Conservation (phyloP, 92 coral and sea anemone genomes). For the Bergia sp. region DNA sequence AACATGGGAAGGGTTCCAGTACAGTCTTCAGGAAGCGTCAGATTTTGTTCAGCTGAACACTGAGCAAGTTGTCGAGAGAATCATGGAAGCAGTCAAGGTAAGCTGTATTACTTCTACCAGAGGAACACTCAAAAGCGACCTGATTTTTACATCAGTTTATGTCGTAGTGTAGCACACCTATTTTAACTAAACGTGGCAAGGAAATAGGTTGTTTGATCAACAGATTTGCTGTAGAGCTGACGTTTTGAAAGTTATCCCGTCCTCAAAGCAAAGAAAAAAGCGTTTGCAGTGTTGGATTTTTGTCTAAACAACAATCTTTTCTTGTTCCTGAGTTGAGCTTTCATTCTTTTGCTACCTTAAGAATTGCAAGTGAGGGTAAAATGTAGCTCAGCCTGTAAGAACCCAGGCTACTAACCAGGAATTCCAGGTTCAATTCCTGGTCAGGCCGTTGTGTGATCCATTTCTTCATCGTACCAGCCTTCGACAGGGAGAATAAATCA, state of each 20-base stretch:
- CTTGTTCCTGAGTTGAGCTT: background rate
- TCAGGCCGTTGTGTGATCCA: background rate
- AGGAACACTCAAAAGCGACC: no score
- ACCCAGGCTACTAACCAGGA: background rate
- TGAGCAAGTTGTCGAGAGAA: constrained; percentile 66
- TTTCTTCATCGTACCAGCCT: background rate
- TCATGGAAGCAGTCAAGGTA: constrained; percentile 75
- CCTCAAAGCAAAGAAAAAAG: no score
- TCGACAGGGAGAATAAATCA: background rate
- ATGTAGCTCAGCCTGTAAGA: background rate
- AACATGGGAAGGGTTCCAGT: constrained; percentile 88
- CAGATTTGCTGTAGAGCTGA: no score
- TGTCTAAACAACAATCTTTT: background rate
- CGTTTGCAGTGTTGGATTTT: background rate
- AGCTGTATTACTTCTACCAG: constrained; percentile 5
- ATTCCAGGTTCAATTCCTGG: background rate
- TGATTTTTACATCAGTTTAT: background rate
- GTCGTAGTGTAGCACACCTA: background rate
- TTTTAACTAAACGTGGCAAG: no score
- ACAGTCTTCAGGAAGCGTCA: constrained; percentile 88
- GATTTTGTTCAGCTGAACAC: constrained; percentile 85
- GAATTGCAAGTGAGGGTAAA: background rate
- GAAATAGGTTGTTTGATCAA: no score
- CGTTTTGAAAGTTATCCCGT: no score
- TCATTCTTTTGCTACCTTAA: background rate